These are phyloP conservation scores for Parthenolecanium corni DNA, from an alignment of 2,888 invertebrate species.

Conservation along the genomic window DNA sequence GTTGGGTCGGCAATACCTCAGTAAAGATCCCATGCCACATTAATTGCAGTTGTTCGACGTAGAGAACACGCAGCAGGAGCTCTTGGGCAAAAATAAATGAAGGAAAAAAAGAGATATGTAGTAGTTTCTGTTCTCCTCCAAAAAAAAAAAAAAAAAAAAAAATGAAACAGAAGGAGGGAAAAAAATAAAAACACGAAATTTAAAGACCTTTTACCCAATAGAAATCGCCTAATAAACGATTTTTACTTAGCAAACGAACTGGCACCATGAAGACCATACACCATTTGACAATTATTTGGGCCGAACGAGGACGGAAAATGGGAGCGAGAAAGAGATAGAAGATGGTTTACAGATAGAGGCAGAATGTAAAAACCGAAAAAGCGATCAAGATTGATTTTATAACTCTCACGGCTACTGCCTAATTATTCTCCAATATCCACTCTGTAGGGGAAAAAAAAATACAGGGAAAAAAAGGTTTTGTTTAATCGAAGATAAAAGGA, in stretches of 20 bases:
- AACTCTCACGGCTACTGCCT: too few species aligned
- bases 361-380: neutral
- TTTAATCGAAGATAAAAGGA: too few species aligned
- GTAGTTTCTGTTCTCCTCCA: too few species aligned
- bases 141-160: neutral
- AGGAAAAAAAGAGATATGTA: neutral
- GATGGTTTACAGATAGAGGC: neutral
- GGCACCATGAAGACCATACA: constrained; percentile 18
- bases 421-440: too few species aligned
- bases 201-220: constrained; percentile 24
- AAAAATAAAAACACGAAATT: constrained; percentile 20
- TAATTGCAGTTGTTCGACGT: constrained; percentile 21
- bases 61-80: constrained; percentile 14
- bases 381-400: neutral
- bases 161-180: neutral
- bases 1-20: too few species aligned
- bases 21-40: neutral
- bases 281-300: constrained; percentile 14
- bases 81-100: neutral
- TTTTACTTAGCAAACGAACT: constrained; percentile 14
- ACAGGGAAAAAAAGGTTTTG: too few species aligned
- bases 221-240: constrained; percentile 14
- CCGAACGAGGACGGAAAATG: neutral
- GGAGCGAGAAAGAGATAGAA: neutral
- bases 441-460: too few species aligned